Evolutionary conservation across 2,797 vertebrate genomes (phyloP), one percentile per base, ranked within the genome.

Genomic region (Acanthurus tractus): DNA sequence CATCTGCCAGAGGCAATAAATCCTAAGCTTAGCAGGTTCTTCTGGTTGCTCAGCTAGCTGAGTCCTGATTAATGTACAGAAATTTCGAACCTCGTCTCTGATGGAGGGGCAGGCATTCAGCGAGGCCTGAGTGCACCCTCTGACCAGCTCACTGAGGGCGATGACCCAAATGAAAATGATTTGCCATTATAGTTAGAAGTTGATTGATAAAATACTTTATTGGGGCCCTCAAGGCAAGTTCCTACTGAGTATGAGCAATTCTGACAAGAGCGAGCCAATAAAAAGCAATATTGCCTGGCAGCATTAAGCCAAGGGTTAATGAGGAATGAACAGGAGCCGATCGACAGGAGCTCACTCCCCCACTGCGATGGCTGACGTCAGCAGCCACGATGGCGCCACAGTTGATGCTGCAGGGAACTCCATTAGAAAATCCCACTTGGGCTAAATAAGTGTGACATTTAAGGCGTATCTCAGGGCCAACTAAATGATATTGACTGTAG

Each of bases 141-240:
- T 56, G 76, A 82, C 81, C 79, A 36, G 59, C 63, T 75, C 78
- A 52, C 70, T 58, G 52, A 78, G 55, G 40, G 76, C 84, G 83
- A 81, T 89, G 84, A 86, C 83, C 83, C 72, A 67, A 80, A 86
- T 77, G 74, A 70, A n/a, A 83, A 63, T 34, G 14, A 88, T 82
- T 74, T 72, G 49, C 58, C 23, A 12, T 53, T 15, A 44, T 22
- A 4, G 8, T 50, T 5, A 25, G 15, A 25, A 6, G 13, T 3
- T 5, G 20, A 42, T 23, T 23, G 48, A 23, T 8, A 50, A 64
- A 36, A 36, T 63, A 11, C 0, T 0, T 63, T 34, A 49, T 29
- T 17, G 8, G 6, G 11, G 25, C 10, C 9, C n/a, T 34, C 34
- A 18, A 36, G 61, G 50, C 17, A 13, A 42, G 15, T 38, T 5